Evolutionary conservation across 2,113 vertebrate species (phyloP), one percentile per base, ranked within the genome.

Genomic region (Tragelaphus imberbis): DNA sequence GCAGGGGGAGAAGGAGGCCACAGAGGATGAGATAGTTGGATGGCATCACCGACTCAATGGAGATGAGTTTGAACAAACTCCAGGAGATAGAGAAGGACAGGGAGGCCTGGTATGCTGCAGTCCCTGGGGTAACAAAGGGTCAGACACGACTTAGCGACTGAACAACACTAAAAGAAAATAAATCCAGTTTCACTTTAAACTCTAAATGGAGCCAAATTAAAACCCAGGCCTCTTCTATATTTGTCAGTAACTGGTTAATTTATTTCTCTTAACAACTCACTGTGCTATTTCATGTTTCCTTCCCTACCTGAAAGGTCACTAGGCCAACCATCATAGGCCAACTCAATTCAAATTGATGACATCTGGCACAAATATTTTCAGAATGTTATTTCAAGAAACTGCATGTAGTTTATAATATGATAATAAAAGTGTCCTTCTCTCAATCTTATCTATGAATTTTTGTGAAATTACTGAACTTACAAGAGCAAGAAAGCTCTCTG

Each of bases 121-220:
- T 71, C 68, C 19, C 68, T 71, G 68, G 10, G n/a, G 68, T 71
- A 5, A 1, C n/a, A 71, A 71, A 71, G n/a, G 23, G n/a, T 21
- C n/a, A 71, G 10, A 71, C 68, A 71, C 10, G 1, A 71, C 65
- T 12, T 71, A 71, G 65, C 1, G 5, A 36, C 9, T 71, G 5
- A 19, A 40, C 68, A 40, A 23, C 47, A 49, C 28, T 71, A 59
- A 75, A 84, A 82, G 51, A 88, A 91, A 85, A 40, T 85, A 19
- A 96, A 88, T 33, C 44, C n/a, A 6, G 84, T 96, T 95, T 63
- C 14, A 93, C 25, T 90, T n/a, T 88, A 56, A 91, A 49, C 25
- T 97, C n/a, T 49, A 96, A 98, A 88, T 9, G 8, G 4, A 91
- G 28, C 33, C 75, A 88, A 51, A 90, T 47, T 87, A 40, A 95